Evolutionary conservation across 2,888 invertebrate species (phyloP), one percentile per base, ranked within the genome.

Genomic region (Megaustenia siamemsis): DNA sequence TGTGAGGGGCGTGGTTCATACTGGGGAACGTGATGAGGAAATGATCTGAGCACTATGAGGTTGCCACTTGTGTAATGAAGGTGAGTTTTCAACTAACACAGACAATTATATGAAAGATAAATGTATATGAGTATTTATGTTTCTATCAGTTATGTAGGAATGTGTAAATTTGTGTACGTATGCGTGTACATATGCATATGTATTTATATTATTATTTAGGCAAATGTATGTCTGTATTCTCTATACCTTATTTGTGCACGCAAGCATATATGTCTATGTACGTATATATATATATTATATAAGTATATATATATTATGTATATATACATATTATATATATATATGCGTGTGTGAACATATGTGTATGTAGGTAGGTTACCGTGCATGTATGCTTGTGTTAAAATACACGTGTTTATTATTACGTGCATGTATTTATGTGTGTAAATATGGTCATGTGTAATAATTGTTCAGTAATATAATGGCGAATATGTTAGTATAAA

Each of bases 201-300:
- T 75, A 12, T 45, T 10, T 45, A 12, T 45, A 45, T 45, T 10
- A 6, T 12, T 45, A 24, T 40, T 43, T 45, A 40, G 8, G 15
- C n/a, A 12, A 10, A 75, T 75, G 38, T n/a, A n/a, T 75, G 75
- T 49, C 4, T 75, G 43, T 45, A 21, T 75, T 43, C 35, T 69
- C 6, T 69, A 18, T 32, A 32, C 18, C 6, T n/a, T 71, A 35
- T 38, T 6, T 38, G 32, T 38, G 35, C 21, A 71, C 21, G 35
- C 21, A 71, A 10, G 35, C 21, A 71, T 38, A 28, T 38, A 71
- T 71, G 35, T 38, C 8, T 71, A 38, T 38, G 35, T 71, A 71
- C 32, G 35, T 71, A 71, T 71, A 28, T 75, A 43, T 75, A n/a
- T 75, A 43, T 75, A n/a, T n/a, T 75, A 43, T 75, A n/a, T 75